phyloP scores from a whole-genome alignment of 1,140 invertebrate species.

The Drosophila azteca region DNA sequence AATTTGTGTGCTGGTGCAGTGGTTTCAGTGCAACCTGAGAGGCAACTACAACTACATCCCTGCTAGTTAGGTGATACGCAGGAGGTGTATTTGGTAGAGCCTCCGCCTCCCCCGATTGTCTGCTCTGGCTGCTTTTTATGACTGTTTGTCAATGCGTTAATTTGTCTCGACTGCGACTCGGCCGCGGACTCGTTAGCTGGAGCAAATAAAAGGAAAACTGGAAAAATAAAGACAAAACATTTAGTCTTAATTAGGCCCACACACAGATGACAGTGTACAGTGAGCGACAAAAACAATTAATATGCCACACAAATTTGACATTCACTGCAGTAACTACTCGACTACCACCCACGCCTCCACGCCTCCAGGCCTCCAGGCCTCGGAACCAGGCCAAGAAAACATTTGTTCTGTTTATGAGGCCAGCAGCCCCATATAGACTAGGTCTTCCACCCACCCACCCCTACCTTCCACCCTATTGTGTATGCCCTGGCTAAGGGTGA shows the following conservation, averaged over 20 bases:
- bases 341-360: slow-evolving; percentile 29
- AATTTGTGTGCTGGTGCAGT: background rate
- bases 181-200: slow-evolving; percentile 35
- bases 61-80: background rate
- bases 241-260: slow-evolving; percentile 74
- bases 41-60: too few relatives aligned
- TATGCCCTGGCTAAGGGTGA: background rate
- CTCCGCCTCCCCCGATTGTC: slow-evolving; percentile 23
- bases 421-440: slow-evolving; percentile 25
- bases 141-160: slow-evolving; percentile 24
- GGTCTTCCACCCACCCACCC: slow-evolving; percentile 10
- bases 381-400: slow-evolving; percentile 34
- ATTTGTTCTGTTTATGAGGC: slow-evolving; percentile 43
- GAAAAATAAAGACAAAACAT: slow-evolving; percentile 46
- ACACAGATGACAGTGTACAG: slow-evolving; percentile 13
- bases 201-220: slow-evolving; percentile 8
- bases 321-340: slow-evolving; percentile 51
- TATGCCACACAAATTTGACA: slow-evolving; percentile 77
- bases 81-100: too few relatives aligned
- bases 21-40: slow-evolving; percentile 3
- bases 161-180: slow-evolving; percentile 4
- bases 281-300: slow-evolving; percentile 71
- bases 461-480: too few relatives aligned
- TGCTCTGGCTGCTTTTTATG: slow-evolving; percentile 15
- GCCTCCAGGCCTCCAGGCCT: background rate